Percentiles rank a stretch among this genome's conserved stretches.
phyloP scores from a whole-genome alignment of 2,888 invertebrate species.

The Deilephila porcellus region DNA sequence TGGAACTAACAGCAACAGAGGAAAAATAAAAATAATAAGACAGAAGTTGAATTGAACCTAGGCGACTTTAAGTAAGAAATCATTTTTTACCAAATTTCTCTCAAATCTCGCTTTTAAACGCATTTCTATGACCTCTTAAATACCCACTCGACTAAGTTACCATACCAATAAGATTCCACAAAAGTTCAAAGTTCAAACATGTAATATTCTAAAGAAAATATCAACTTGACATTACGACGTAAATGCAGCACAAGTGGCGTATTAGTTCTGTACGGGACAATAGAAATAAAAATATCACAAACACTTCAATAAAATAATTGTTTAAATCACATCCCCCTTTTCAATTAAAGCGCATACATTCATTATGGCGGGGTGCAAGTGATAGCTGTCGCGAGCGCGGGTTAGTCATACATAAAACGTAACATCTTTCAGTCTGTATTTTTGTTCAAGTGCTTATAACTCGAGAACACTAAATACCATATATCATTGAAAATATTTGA shows the following conservation, averaged over 20 bases:
- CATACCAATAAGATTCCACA: not conserved
- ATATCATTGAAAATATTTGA: no score
- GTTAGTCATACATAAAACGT: not conserved
- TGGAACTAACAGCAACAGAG: no score
- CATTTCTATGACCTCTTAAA: no score
- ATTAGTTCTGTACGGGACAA: conserved; percentile 23
- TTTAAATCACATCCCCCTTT: conserved; percentile 69
- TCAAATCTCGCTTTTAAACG: no score
- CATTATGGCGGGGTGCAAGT: conserved; percentile 44
- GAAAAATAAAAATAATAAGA: no score
- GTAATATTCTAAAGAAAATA: not conserved
- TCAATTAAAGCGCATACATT: conserved; percentile 69
- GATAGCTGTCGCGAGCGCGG: conserved; percentile 18
- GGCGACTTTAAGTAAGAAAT: no score
- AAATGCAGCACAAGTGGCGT: conserved; percentile 3
- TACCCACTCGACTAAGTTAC: no score
- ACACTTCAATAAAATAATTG: conserved; percentile 58
- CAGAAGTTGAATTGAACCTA: no score
- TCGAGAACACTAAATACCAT: no score
- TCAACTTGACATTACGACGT: not conserved
- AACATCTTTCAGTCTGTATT: not conserved
- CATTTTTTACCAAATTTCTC: no score
- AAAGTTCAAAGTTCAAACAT: not conserved
- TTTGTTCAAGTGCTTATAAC: no score
- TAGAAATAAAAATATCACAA: conserved; percentile 29